phyloP scores from a whole-genome alignment of 35 echinoderm and acorn worm species.

The Nesometra sesokonis region DNA sequence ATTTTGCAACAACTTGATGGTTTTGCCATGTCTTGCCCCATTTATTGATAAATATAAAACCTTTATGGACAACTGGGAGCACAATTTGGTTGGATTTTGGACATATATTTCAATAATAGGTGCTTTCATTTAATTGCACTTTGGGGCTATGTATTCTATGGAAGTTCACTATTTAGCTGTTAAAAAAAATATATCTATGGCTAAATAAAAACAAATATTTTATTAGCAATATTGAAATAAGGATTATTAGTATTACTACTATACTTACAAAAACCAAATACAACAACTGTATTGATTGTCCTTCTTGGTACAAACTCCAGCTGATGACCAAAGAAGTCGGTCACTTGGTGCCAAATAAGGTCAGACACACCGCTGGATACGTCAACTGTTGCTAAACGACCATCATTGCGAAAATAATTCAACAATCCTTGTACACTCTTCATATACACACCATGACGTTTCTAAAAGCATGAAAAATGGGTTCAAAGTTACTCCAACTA shows the following conservation, averaged over 20 bases:
- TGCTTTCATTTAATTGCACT: too few species aligned
- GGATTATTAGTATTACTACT: too few species aligned
- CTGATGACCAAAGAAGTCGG: constrained; percentile 77
- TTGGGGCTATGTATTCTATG: too few species aligned
- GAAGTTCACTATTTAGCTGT: too few species aligned
- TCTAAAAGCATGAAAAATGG: constrained; percentile 25
- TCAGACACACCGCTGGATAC: constrained; percentile 78
- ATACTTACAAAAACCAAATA: constrained; percentile 78
- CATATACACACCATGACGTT: constrained; percentile 58
- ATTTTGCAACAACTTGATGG: too few species aligned
- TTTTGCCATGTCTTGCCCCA: too few species aligned
- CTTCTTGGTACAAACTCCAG: constrained; percentile 56
- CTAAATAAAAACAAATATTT: too few species aligned
- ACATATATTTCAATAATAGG: too few species aligned
- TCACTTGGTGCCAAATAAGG: constrained; percentile 90
- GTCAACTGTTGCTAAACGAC: constrained; percentile 68
- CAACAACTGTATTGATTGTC: constrained; percentile 84
- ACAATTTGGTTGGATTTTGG: too few species aligned
- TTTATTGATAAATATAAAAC: too few species aligned
- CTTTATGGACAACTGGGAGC: too few species aligned
- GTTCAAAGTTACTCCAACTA: neutral
- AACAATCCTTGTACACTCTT: constrained; percentile 71
- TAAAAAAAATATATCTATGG: neutral
- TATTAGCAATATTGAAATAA: too few species aligned
- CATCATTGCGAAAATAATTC: constrained; percentile 50